Evolutionary conservation across 2,113 vertebrate species (phyloP).

Genomic region (Tachycineta bicolor): DNA sequence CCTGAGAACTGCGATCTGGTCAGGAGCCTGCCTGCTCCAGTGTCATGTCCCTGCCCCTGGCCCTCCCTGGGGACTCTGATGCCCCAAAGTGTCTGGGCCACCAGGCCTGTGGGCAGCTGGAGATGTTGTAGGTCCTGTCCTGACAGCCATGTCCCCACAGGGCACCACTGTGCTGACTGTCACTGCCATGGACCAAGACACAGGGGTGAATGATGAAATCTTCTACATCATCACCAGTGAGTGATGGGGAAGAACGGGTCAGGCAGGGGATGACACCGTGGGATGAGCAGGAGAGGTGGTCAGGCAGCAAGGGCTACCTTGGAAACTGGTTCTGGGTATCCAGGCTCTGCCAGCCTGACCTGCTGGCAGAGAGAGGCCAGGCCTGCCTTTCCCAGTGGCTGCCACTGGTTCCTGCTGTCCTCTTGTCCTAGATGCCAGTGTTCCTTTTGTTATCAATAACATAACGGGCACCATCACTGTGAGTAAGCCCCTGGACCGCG

Average conservation of each 20-base stretch:
- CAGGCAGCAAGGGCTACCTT: not conserved
- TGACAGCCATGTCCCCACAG: not conserved
- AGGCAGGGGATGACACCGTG: not conserved
- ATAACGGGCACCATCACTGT: constrained; percentile 77
- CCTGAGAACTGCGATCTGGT: constrained; percentile 15
- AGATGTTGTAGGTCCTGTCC: not conserved
- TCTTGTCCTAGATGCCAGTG: constrained; percentile 45
- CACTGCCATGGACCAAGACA: constrained; percentile 27
- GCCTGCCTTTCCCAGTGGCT: not conserved
- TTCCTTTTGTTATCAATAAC: constrained; percentile 71
- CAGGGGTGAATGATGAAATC: constrained; percentile 39
- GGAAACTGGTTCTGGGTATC: not conserved
- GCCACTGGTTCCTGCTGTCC: not conserved
- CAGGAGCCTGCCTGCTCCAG: not conserved
- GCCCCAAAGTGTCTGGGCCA: not conserved
- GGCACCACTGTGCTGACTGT: constrained; percentile 29
- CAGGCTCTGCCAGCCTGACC: not conserved
- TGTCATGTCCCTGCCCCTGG: not conserved
- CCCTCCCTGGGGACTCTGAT: not conserved
- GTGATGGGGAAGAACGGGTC: not conserved
- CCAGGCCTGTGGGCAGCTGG: not conserved
- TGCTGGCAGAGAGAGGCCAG: not conserved
- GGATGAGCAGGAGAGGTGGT: not conserved
- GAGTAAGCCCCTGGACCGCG: constrained; percentile 76
- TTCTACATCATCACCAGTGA: constrained; percentile 44